Base-by-base conservation (phyloP, 23 tunicate species). In the Clavelina lepadiformis region DNA sequence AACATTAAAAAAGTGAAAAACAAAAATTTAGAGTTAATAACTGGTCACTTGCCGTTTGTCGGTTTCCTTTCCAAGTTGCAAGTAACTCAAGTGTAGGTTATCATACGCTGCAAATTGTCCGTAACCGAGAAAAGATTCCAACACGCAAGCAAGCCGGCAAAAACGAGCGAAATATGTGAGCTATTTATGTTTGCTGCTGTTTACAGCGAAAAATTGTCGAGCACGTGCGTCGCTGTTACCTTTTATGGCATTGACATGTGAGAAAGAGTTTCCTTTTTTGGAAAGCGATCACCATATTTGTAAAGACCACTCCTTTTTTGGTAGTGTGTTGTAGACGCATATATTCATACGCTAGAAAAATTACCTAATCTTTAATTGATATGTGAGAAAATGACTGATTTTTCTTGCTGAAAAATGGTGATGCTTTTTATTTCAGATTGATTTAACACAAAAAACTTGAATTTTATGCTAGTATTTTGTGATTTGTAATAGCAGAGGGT, bases 191-290 rank as follows among this genome's bases (percentile, higher is more conserved):
- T 20, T 66, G 19, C 22, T 46, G 23, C 3, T 66, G 72, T 66
- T 66, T 66, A 66, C 72, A 33, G 13, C 57, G 33, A 35, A 56
- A 15, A 46, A 5, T 31, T 22, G 15, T 35, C n/a, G 15, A 45
- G 56, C 84, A 78, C 84, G 84, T 78, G 84, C 84, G 38, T 34
- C 24, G 47, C 35, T 33, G 64, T 20, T 46, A 33, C 84, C 84
- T 50, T 67, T 63, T 78, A 78, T 78, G 75, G 84, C 68, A 46
- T 51, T 59, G 5, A 46, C 84, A 78, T 78, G 84, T 78, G 84
- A 45, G 23, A 21, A 19, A 6, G n/a, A 34, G 63, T 58, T 67
- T 68, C 84, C 95, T 77, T 86, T 76, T 86, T 57, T 86, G 85
- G 95, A 45, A 24, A 20, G 21, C 32, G 51, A 41, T 28, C 55